These are phyloP conservation scores for Diplogasteroides magnus DNA, from an alignment of 1,140 invertebrate species.

Conservation along the genomic window DNA sequence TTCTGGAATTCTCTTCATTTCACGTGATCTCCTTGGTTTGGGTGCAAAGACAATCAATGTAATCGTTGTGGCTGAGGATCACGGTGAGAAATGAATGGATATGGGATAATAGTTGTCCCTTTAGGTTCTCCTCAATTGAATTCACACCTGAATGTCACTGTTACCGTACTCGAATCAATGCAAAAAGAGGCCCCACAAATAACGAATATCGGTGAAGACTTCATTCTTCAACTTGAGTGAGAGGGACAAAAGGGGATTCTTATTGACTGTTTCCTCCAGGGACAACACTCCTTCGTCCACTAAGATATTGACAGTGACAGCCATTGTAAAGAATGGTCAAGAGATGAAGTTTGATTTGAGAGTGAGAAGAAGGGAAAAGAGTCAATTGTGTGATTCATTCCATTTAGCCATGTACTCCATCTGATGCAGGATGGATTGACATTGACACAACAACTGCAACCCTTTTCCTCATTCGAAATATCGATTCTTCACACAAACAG, in stretches of 20 bases:
- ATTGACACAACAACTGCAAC: conserved; percentile 7
- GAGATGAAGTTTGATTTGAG: neutral
- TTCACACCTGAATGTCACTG: neutral
- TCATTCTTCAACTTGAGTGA: neutral
- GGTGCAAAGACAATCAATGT: conserved; percentile 3
- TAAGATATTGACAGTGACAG: no score
- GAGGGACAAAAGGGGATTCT: no score
- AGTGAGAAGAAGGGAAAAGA: no score
- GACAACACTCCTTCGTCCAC: no score
- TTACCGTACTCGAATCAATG: conserved; percentile 13
- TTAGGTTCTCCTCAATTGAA: conserved; percentile 6
- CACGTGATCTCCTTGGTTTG: conserved; percentile 13
- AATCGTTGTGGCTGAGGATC: conserved; percentile 3
- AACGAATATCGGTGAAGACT: neutral
- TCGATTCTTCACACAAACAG: neutral
- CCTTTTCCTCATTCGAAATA: neutral
- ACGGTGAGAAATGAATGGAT: no score
- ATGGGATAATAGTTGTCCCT: neutral
- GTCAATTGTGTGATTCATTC: conserved; percentile 1
- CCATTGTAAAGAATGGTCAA: no score
- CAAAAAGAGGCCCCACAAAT: neutral
- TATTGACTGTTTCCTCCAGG: no score
- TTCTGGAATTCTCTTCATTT: no score
- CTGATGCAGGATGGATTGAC: conserved; percentile 1
- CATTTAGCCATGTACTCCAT: conserved; percentile 1